A percentile compares a stretch with the other conserved stretches of the same genome.
Evolutionary conservation across 2,888 invertebrate species (phyloP).

Genomic region (Aspidiotus rigidus): DNA sequence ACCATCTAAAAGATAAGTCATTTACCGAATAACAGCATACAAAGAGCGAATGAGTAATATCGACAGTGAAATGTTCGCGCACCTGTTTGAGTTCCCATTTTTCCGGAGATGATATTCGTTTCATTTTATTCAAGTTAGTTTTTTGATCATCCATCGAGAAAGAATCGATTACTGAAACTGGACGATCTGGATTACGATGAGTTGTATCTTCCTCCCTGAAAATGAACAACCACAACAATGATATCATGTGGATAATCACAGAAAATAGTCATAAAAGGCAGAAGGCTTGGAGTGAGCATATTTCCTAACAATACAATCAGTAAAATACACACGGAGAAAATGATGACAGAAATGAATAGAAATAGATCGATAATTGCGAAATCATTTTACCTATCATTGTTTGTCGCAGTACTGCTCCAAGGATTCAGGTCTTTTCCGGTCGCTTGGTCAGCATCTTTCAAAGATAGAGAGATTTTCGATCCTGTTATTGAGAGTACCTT

Average conservation of each 20-base stretch:
- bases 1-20: constrained; percentile 57
- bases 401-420: constrained; percentile 54
- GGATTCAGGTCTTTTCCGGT: constrained; percentile 93
- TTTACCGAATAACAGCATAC: neutral
- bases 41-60: neutral
- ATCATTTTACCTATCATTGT: constrained; percentile 44
- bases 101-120: constrained; percentile 90
- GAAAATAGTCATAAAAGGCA: neutral
- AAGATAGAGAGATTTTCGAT: constrained; percentile 87
- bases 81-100: constrained; percentile 94
- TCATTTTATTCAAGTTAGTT: constrained; percentile 67
- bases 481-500: constrained; percentile 90
- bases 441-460: constrained; percentile 96
- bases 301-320: too few species aligned
- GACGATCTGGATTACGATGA: constrained; percentile 87
- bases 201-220: constrained; percentile 44
- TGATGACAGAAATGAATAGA: neutral
- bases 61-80: constrained; percentile 27
- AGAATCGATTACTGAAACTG: constrained; percentile 51
- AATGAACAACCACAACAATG: neutral
- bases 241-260: neutral
- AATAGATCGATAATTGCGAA: constrained; percentile 3
- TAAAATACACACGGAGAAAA: too few species aligned
- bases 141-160: constrained; percentile 63
- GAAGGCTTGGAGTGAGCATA: too few species aligned